Evolutionary conservation across 1,140 invertebrate species (phyloP), one percentile per base, ranked within the genome.

Genomic region (Hyphantria cunea): DNA sequence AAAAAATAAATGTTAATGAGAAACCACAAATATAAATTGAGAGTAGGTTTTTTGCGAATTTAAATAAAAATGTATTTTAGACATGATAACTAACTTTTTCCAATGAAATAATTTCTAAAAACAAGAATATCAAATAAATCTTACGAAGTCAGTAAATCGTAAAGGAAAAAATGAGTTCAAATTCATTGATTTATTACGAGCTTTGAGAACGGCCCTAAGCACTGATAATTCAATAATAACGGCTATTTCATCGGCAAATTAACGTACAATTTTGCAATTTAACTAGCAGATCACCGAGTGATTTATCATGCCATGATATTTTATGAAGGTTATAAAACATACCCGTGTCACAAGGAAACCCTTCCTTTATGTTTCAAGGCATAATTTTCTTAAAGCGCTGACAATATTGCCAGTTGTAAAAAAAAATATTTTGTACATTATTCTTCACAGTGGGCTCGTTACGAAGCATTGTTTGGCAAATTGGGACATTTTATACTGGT

Each of bases 271-370:
- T 81, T 61, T 70, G 64, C 74, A 48, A 74, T 64, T 74, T 50
- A 10, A n/a, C 70, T 68, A 78, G 68, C 71, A 68, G 78, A 80
- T 79, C 74, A 78, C 74, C 48, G 49, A 47, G 53, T 82, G 77
- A 85, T 84, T 81, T 83, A 84, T 82, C 70, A 39, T n/a, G n/a
- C 37, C 7, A 39, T 25, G 17, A 78, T 85, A 79, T 82, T 86
- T 82, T 85, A 87, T 84, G 80, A 82, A 73, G 55, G 71, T 71
- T 70, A 81, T 87, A 81, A 85, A 85, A 78, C 71, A 83, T 74
- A 69, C 63, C 68, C 64, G 72, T 74, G 70, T 61, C 71, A 67
- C 44, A 56, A 68, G 67, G 64, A 78, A 79, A 73, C 76, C 73
- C 68, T 72, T 74, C 74, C 72, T 76, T 73, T 75, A 69, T 74